Base-by-base conservation (phyloP, 2,113 vertebrate species). In the Sula dactylatra region DNA sequence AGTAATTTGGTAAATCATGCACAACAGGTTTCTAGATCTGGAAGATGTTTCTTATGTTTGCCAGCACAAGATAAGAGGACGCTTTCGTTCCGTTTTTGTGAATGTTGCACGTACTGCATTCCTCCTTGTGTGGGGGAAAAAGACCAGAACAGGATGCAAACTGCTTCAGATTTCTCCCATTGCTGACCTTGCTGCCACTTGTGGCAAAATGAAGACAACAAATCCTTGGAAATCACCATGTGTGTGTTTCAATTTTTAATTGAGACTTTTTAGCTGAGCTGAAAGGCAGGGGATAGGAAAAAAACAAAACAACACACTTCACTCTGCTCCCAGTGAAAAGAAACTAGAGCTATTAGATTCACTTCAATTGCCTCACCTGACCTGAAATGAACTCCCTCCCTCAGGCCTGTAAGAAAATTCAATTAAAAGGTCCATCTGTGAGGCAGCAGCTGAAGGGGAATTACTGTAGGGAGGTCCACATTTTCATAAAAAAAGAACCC, bases 361-460 rank as follows among this genome's bases (percentile, higher is more conserved):
- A 98, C 98, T 98, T 98, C 98, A 98, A 90, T 98, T 98, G 97
- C 97, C 97, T 98, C 97, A 98, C 97, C 92, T 97, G 98, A 98
- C 98, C 97, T 96, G 97, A 97, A 98, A 97, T 96, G 97, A 98
- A 97, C 97, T 98, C 97, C 97, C 97, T 98, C 98, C 98, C 97
- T 96, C 93, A 98, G 98, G 97, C 97, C 96, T 91, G 89, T 93
- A 98, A 97, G 98, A 98, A 98, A 98, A 98, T 98, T 98, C 98
- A 98, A 98, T 98, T 98, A 98, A 98, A 98, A 97, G 94, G 96
- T 97, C 98, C 98, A 98, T 98, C 98, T 98, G 98, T 93, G 97
- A 98, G 97, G 98, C 96, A 97, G 98, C 97, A 97, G 97, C 98
- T 98, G 97, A 98, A 96, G 97, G 97, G 97, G 90, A 97, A 98